Conservation (phyloP, 2,113 vertebrate species). For the Lophotis ruficrista region DNA sequence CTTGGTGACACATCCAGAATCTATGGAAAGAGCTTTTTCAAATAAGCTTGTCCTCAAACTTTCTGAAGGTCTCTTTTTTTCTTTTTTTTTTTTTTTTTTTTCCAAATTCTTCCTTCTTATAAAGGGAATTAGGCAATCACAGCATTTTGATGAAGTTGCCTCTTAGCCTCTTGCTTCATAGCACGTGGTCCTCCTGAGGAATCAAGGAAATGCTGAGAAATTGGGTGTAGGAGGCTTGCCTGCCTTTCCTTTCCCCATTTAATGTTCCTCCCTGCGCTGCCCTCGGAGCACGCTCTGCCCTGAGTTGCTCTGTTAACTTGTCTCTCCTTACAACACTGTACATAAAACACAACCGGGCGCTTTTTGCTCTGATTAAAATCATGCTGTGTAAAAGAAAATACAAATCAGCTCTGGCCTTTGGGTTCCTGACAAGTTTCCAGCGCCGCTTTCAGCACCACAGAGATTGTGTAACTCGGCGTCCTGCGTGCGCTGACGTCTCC, state of each 20-base stretch:
- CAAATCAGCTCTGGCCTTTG: constrained; percentile 22
- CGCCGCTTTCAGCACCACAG: not conserved
- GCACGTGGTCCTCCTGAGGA: not conserved
- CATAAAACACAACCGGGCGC: not conserved
- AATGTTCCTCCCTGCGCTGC: not conserved
- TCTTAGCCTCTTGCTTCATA: not conserved
- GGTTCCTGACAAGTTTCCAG: constrained; percentile 38
- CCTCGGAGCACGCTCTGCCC: not conserved
- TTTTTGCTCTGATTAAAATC: constrained; percentile 24
- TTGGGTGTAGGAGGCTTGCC: not conserved
- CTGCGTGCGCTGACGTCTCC: not conserved
- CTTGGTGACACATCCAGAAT: not conserved
- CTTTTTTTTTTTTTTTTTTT: not conserved
- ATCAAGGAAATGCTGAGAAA: not conserved
- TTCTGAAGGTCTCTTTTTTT: not conserved
- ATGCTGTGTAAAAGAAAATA: constrained; percentile 40
- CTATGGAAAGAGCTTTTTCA: not conserved
- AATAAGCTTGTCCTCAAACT: not conserved
- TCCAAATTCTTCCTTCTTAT: not conserved
- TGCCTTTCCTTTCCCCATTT: not conserved
- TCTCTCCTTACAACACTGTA: not conserved
- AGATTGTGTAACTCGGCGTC: not conserved
- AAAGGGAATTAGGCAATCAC: not conserved
- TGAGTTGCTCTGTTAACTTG: not conserved
- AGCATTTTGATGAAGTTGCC: not conserved